phyloP scores from a whole-genome alignment of 1,140 invertebrate genomes.

The Trichoplusia ni region DNA sequence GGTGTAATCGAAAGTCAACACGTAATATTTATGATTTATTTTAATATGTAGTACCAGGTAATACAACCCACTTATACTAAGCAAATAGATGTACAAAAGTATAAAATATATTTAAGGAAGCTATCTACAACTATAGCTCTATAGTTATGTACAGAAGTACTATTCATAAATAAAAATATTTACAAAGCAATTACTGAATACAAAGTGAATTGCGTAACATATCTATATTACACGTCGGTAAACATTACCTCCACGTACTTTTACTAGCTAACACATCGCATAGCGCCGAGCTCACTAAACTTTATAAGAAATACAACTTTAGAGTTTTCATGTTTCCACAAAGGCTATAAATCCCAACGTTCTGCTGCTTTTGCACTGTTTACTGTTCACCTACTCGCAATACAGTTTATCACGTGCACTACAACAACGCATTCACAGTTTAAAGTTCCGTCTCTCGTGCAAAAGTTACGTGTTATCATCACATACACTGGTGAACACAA shows the following conservation, averaged over 20 bases:
- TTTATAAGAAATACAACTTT: conserved; percentile 54
- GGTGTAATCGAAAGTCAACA: no score
- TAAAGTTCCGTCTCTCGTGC: conserved; percentile 48
- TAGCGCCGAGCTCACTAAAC: conserved; percentile 38
- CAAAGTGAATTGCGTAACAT: conserved; percentile 40
- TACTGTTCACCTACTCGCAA: conserved; percentile 53
- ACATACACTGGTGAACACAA: conserved; percentile 39
- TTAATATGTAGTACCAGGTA: no score
- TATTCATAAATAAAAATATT: conserved; percentile 63
- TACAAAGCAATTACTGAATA: conserved; percentile 56
- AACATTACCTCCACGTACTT: conserved; percentile 30
- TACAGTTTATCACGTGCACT: conserved; percentile 61
- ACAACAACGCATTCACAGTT: conserved; percentile 46
- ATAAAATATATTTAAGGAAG: conserved; percentile 35
- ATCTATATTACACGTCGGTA: conserved; percentile 32
- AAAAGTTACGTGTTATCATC: conserved; percentile 48
- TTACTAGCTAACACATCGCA: conserved; percentile 24
- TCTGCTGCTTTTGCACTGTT: conserved; percentile 51
- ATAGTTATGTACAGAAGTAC: conserved; percentile 42
- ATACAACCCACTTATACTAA: conserved; percentile 56
- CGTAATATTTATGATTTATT: conserved; percentile 25
- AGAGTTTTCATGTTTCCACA: conserved; percentile 56
- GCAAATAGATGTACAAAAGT: conserved; percentile 58
- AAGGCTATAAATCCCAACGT: conserved; percentile 57
- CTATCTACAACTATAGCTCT: conserved; percentile 48